Conservation (phyloP, 1,140 invertebrate genomes). For the Chymomyza costata region DNA sequence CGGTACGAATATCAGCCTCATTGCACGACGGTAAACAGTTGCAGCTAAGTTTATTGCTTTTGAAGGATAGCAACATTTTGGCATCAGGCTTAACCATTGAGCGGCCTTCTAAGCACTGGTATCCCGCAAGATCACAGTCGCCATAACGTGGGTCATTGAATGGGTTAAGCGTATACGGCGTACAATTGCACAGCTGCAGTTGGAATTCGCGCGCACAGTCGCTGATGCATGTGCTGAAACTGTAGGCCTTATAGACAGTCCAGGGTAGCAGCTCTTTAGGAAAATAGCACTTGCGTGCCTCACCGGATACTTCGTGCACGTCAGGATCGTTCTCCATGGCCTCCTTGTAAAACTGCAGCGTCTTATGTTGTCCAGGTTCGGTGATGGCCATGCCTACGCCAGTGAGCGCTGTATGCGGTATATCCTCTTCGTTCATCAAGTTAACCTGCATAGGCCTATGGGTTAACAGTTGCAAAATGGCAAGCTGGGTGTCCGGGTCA, state of each 20-base stretch:
- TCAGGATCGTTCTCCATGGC: slow-evolving; percentile 55
- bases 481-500: slow-evolving; percentile 23
- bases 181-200: slow-evolving; percentile 77
- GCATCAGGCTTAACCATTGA: slow-evolving; percentile 46
- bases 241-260: slow-evolving; percentile 76
- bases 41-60: slow-evolving; percentile 31
- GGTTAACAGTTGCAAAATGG: slow-evolving; percentile 29
- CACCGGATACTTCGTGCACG: slow-evolving; percentile 46
- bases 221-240: slow-evolving; percentile 77
- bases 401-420: slow-evolving; percentile 42
- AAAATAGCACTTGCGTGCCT: slow-evolving; percentile 76
- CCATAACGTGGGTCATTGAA: slow-evolving; percentile 18
- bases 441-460: slow-evolving; percentile 23
- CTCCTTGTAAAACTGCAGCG: slow-evolving; percentile 43
- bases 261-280: slow-evolving; percentile 75
- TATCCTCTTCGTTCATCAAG: slow-evolving; percentile 50
- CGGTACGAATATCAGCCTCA: slow-evolving; percentile 75
- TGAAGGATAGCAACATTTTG: slow-evolving; percentile 33
- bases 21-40: slow-evolving; percentile 77
- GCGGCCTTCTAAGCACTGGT: slow-evolving; percentile 47
- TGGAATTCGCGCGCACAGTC: slow-evolving; percentile 75
- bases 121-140: slow-evolving; percentile 47
- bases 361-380: slow-evolving; percentile 41
- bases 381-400: slow-evolving; percentile 22
- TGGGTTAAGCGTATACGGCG: slow-evolving; percentile 56